phyloP scores from a whole-genome alignment of 2,888 invertebrate species.

The Noctua janthe region DNA sequence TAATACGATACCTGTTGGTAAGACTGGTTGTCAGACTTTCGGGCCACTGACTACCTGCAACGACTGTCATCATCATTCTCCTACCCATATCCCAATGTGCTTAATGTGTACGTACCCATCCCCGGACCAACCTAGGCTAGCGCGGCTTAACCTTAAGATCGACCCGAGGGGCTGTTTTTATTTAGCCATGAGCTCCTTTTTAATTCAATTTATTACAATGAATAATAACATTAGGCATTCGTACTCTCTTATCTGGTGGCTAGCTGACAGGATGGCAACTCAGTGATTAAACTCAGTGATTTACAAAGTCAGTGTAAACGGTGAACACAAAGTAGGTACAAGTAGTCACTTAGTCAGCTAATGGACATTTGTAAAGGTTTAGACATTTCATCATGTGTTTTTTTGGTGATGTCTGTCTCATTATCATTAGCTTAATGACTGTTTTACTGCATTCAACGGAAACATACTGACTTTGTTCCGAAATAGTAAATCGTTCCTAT shows the following conservation, averaged over 20 bases:
- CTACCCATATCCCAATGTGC: too few species aligned
- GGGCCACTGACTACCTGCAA: too few species aligned
- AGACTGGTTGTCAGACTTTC: too few species aligned
- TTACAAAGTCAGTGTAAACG: background rate
- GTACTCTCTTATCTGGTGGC: background rate
- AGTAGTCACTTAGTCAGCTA: background rate
- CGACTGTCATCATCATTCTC: too few species aligned
- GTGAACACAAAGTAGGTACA: background rate
- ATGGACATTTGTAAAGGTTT: constrained; percentile 16
- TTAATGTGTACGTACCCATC: too few species aligned
- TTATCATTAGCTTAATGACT: constrained; percentile 32
- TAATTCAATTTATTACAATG: background rate
- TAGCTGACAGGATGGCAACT: background rate
- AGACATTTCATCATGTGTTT: constrained; percentile 22
- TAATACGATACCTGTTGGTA: too few species aligned
- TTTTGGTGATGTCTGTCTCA: constrained; percentile 16
- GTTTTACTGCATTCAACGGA: background rate
- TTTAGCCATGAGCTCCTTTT: too few species aligned
- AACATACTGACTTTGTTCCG: too few species aligned
- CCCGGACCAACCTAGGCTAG: too few species aligned
- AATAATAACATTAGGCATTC: background rate
- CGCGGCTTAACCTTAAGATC: too few species aligned
- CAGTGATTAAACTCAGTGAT: constrained; percentile 3
- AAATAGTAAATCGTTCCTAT: constrained; percentile 15
- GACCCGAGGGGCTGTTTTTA: too few species aligned